phyloP scores from a whole-genome alignment of 2,888 invertebrate genomes.

The Xestia xanthographa region DNA sequence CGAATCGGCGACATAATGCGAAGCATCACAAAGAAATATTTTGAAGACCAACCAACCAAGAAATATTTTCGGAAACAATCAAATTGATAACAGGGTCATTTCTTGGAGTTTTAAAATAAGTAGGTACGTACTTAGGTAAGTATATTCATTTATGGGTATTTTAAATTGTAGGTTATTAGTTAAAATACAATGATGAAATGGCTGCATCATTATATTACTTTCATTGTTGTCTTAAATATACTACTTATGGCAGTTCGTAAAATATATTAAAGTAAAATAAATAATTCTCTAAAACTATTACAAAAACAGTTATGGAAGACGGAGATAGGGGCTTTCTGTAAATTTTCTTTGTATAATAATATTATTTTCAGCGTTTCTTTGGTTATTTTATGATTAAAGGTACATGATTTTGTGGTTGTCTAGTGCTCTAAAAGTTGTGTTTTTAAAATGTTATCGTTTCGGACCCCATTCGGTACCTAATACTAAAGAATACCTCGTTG shows the following conservation, averaged over 20 bases:
- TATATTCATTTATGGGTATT: not conserved
- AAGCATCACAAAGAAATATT: too few species aligned
- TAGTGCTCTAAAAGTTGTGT: conserved; percentile 12
- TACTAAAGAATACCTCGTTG: conserved; percentile 27
- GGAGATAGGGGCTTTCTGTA: conserved; percentile 23
- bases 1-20: not conserved
- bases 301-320: conserved; percentile 42
- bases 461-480: conserved; percentile 36
- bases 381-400: conserved; percentile 57
- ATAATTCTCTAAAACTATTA: conserved; percentile 74
- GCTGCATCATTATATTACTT: conserved; percentile 26
- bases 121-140: not conserved
- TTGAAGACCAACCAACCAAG: too few species aligned
- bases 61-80: not conserved
- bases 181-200: not conserved
- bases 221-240: conserved; percentile 71
- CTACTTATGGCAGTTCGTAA: conserved; percentile 87
- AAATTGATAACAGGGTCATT: too few species aligned
- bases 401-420: conserved; percentile 19
- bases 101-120: not conserved
- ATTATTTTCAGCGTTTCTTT: conserved; percentile 59
- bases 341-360: conserved; percentile 19
- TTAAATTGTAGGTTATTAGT: not conserved
- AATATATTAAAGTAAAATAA: conserved; percentile 80
- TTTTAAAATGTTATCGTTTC: conserved; percentile 16